Conservation (phyloP, 2,113 vertebrate genomes). For the Eleginops maclovinus region DNA sequence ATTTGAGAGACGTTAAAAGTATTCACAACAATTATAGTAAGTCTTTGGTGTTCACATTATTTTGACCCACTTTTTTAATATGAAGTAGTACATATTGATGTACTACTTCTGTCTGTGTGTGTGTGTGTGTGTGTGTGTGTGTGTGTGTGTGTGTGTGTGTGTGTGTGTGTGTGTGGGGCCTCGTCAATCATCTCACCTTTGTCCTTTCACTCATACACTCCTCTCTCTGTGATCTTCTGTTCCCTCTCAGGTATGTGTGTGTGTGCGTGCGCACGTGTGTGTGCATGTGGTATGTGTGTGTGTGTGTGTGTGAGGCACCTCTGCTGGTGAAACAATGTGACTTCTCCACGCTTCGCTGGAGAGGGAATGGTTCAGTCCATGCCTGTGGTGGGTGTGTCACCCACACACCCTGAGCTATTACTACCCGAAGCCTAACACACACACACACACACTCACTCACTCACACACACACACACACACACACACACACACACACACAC, state of each 20-base stretch:
- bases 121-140: too few species aligned
- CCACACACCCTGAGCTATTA: too few species aligned
- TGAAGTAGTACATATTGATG: background rate
- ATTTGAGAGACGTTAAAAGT: too few species aligned
- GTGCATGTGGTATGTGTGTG: conserved; percentile 63
- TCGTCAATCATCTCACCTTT: background rate
- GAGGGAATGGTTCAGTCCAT: conserved; percentile 51
- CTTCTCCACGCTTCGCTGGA: background rate
- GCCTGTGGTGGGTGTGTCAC: conserved; percentile 72
- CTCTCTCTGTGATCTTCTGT: background rate
- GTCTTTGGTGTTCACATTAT: background rate
- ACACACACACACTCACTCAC: background rate
- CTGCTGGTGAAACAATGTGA: conserved; percentile 10
- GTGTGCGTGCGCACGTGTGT: conserved; percentile 69
- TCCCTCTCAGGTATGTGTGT: conserved; percentile 64
- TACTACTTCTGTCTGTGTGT: too few species aligned
- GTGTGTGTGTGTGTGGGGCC: too few species aligned
- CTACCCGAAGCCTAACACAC: too few species aligned
- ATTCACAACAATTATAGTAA: too few species aligned
- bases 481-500: too few species aligned
- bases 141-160: too few species aligned
- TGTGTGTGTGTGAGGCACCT: conserved; percentile 74
- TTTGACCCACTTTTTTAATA: background rate
- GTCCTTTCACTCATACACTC: background rate
- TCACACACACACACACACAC: too few species aligned